A percentile compares a stretch with the other conserved stretches of the same genome.
Conservation (phyloP, 2,113 vertebrate species). For the Tapirus terrestris region DNA sequence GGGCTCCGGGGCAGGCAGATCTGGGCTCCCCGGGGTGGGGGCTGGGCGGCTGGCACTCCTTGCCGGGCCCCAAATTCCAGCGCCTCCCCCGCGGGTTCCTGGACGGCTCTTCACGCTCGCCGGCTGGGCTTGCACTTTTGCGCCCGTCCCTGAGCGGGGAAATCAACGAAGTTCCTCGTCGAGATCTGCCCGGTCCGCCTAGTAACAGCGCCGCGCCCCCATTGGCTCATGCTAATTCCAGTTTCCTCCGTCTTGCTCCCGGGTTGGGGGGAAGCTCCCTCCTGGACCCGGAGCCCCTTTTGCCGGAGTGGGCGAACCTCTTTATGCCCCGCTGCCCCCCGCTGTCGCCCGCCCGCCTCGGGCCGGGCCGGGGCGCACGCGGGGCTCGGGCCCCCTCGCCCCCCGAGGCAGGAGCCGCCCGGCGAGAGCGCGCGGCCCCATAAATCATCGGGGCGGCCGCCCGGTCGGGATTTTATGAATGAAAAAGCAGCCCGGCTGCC, state of each 20-base stretch:
- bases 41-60: not conserved
- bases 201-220: slow-evolving; percentile 91
- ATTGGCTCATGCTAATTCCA: slow-evolving; percentile 91
- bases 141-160: slow-evolving; percentile 77
- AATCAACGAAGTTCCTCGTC: slow-evolving; percentile 78
- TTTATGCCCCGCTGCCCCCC: slow-evolving; percentile 74
- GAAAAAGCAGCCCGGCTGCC: slow-evolving; percentile 74
- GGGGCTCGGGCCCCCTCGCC: not conserved
- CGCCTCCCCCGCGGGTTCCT: slow-evolving; percentile 68
- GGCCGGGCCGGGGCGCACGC: not conserved
- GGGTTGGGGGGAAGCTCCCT: slow-evolving; percentile 77
- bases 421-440: slow-evolving; percentile 62
- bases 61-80: slow-evolving; percentile 65
- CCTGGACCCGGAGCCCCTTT: slow-evolving; percentile 66
- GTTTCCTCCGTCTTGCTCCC: slow-evolving; percentile 87
- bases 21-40: slow-evolving; percentile 3
- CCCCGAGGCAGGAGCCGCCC: not conserved
- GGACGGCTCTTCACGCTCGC: slow-evolving; percentile 75
- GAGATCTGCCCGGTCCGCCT: slow-evolving; percentile 92
- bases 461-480: slow-evolving; percentile 83
- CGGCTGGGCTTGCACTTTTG: slow-evolving; percentile 67
- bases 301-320: slow-evolving; percentile 74
- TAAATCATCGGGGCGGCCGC: slow-evolving; percentile 76
- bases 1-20: not conserved
- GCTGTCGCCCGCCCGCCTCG: slow-evolving; percentile 6